A percentile compares a stretch with the other conserved stretches of the same genome.
Evolutionary conservation across 2,888 invertebrate genomes (phyloP).

Genomic region (Drosophila koepferae): DNA sequence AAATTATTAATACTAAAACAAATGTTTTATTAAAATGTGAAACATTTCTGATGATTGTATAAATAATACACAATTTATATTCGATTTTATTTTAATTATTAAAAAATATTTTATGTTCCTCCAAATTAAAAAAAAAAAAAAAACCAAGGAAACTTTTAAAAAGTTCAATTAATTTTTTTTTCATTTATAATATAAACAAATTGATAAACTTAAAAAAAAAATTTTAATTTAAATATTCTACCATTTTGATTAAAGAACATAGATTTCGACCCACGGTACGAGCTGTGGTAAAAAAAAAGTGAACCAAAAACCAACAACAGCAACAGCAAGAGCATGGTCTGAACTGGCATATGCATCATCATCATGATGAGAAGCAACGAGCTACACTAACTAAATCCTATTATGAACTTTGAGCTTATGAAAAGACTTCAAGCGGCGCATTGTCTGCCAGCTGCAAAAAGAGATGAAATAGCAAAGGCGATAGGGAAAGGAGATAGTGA

Average conservation of each 20-base stretch:
- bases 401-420: conserved; percentile 79
- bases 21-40: no score
- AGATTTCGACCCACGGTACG: conserved; percentile 22
- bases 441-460: conserved; percentile 53
- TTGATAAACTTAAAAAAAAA: no score
- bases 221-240: background rate
- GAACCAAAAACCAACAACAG: background rate
- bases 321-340: conserved; percentile 8
- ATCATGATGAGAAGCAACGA: conserved; percentile 60
- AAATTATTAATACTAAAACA: no score
- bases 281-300: conserved; percentile 5
- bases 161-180: no score
- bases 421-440: conserved; percentile 77
- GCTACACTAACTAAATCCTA: conserved; percentile 74
- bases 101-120: no score
- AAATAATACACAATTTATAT: no score
- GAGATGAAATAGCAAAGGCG: conserved; percentile 20
- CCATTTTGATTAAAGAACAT: no score
- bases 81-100: no score
- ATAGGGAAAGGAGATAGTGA: background rate
- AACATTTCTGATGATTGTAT: no score
- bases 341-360: conserved; percentile 57
- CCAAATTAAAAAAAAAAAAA: no score
- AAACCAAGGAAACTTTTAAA: no score
- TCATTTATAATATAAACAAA: no score